Evolutionary conservation across 2,888 invertebrate genomes (phyloP), one percentile per base, ranked within the genome.

Genomic region (Yponomeuta sedellus): DNA sequence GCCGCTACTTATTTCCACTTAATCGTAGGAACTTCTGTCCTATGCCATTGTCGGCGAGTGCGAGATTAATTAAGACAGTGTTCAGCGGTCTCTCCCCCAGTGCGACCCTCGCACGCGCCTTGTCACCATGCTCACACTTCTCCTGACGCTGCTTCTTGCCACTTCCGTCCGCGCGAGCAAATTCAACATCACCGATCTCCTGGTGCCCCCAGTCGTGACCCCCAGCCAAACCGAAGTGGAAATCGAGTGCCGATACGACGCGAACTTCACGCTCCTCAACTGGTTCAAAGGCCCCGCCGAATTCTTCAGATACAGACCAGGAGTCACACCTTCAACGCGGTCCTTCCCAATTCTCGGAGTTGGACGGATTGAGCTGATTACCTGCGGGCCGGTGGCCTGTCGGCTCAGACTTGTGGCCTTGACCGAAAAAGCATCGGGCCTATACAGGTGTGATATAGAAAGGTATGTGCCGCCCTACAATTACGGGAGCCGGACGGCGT

Each of bases 61-160:
- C 19, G 83, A 83, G 89, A 82, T 89, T 89, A 90, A 91, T 91
- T 90, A 88, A 88, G 86, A 80, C 74, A 76, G 81, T 77, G 84
- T 79, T 79, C 77, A 77, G 78, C 74, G 52, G 44, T 76, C 44
- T 75, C 74, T 79, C 77, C 77, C 78, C 76, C 87, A 88, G 88
- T 87, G 78, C 75, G 77, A 78, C 76, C 77, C 77, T 80, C 76
- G 86, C 82, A 77, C 78, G 81, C 82, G 79, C 71, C 75, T 75
- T 71, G 82, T 74, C 83, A 86, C 73, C 79, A 89, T 89, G 91
- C 79, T 85, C 67, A 68, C 76, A 68, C 69, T 81, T 61, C 73
- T 75, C 66, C 70, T 88, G 20, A 64, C 81, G 10, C 63, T 79
- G 52, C 57, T 80, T 52, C 67, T 72, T n/a, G 69, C 73, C 69